Percentiles rank a stretch among this genome's conserved stretches.
phyloP scores from a whole-genome alignment of 2,888 invertebrate genomes.

The Diarsia rubi region DNA sequence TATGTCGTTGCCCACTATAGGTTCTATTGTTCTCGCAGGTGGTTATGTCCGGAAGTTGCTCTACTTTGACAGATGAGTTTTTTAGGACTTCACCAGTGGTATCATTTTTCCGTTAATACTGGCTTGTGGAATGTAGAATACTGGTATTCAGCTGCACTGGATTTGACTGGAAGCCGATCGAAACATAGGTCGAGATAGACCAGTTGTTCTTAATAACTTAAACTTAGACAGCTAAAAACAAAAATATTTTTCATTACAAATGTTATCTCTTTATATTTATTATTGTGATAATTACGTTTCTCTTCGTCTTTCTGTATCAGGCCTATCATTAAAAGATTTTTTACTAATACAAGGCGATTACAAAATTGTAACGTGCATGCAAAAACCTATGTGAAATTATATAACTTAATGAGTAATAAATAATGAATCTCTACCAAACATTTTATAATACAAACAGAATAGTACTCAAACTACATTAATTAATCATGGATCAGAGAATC shows the following conservation, averaged over 20 bases:
- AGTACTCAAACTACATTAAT: conserved; percentile 46
- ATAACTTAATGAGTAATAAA: conserved; percentile 4
- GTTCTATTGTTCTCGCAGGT: conserved; percentile 84
- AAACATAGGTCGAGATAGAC: no score
- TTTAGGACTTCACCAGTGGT: neutral
- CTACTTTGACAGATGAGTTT: conserved; percentile 65
- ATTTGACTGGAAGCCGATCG: neutral
- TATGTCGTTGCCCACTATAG: conserved; percentile 85
- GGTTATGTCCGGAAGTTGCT: conserved; percentile 72
- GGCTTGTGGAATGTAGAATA: neutral
- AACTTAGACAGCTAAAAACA: no score
- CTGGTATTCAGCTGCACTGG: neutral
- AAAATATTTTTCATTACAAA: no score
- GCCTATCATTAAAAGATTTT: neutral
- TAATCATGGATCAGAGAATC: conserved; percentile 29
- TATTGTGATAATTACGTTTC: neutral
- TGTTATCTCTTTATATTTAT: conserved; percentile 1
- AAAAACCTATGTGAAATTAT: conserved; percentile 2
- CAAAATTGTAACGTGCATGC: neutral
- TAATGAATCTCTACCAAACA: neutral
- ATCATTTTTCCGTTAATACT: neutral
- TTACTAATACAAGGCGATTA: neutral
- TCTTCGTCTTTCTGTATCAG: neutral
- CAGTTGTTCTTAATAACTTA: no score
- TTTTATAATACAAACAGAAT: conserved; percentile 49